Conservation (phyloP, 2,113 vertebrate genomes). For the Albula glossodonta region DNA sequence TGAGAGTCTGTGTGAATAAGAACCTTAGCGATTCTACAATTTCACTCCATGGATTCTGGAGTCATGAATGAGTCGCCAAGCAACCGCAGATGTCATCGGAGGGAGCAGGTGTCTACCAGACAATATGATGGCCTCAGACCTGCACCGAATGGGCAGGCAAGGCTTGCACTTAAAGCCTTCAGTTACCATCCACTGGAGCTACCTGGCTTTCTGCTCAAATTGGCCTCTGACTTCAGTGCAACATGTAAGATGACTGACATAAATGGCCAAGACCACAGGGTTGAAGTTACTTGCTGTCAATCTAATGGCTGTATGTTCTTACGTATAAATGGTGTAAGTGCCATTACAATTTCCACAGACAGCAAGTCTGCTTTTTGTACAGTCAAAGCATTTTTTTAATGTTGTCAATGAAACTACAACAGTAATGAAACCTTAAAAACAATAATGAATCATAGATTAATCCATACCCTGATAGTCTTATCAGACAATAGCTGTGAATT, state of each 20-base stretch:
- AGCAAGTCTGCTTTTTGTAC: not conserved
- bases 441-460: not conserved
- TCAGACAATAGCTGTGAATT: not conserved
- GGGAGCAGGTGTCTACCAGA: not conserved
- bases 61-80: not conserved
- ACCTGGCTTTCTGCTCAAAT: not conserved
- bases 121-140: not conserved
- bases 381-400: not conserved
- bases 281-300: not conserved
- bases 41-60: not conserved
- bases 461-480: not conserved
- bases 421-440: not conserved
- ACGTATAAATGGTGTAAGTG: too few species aligned
- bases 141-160: not conserved
- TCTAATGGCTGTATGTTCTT: not conserved
- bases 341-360: not conserved
- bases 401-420: not conserved
- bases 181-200: not conserved
- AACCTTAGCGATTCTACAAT: not conserved
- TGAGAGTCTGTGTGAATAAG: not conserved
- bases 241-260: slow-evolving; percentile 7
- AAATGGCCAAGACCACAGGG: not conserved
- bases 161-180: not conserved
- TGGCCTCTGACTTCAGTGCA: not conserved
- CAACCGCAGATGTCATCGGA: not conserved